phyloP scores from a whole-genome alignment of 2,888 invertebrate genomes.

The Willowsia nigromaculata region DNA sequence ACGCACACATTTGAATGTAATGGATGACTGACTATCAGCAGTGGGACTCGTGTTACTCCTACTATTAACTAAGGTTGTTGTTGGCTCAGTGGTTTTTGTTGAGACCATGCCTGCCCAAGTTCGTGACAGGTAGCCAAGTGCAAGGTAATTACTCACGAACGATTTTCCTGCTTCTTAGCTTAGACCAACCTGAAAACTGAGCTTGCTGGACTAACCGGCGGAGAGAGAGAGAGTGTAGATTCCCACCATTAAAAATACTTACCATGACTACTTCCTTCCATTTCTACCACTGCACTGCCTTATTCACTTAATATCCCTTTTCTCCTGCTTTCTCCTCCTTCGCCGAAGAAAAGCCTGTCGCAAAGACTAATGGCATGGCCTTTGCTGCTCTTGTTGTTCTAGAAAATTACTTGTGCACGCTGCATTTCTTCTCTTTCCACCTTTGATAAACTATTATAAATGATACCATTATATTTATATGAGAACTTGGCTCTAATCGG shows the following conservation, averaged over 20 bases:
- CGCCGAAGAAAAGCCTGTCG: not conserved
- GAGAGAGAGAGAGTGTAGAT: slow-evolving; percentile 46
- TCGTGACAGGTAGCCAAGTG: slow-evolving; percentile 74
- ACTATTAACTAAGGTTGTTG: slow-evolving; percentile 5
- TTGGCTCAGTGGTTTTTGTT: not conserved
- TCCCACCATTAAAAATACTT: slow-evolving; percentile 47
- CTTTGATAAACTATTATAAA: not conserved
- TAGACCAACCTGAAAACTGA: not conserved
- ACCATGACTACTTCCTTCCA: slow-evolving; percentile 46
- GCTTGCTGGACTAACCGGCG: slow-evolving; percentile 14
- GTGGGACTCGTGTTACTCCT: not conserved
- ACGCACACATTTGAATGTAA: too few species aligned
- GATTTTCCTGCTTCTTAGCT: slow-evolving; percentile 47
- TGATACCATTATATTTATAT: not conserved
- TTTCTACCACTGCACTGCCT: slow-evolving; percentile 19
- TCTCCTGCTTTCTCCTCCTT: slow-evolving; percentile 7
- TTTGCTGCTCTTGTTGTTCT: not conserved
- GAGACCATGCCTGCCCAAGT: slow-evolving; percentile 43
- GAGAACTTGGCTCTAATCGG: not conserved
- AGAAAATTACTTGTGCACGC: not conserved
- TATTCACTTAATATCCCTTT: slow-evolving; percentile 34
- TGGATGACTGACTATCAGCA: not conserved
- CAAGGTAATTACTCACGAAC: slow-evolving; percentile 72
- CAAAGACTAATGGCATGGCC: slow-evolving; percentile 17
- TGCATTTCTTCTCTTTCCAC: not conserved